Evolutionary conservation across 2,888 invertebrate genomes (phyloP), one percentile per base, ranked within the genome.

Genomic region (Protula sp.): DNA sequence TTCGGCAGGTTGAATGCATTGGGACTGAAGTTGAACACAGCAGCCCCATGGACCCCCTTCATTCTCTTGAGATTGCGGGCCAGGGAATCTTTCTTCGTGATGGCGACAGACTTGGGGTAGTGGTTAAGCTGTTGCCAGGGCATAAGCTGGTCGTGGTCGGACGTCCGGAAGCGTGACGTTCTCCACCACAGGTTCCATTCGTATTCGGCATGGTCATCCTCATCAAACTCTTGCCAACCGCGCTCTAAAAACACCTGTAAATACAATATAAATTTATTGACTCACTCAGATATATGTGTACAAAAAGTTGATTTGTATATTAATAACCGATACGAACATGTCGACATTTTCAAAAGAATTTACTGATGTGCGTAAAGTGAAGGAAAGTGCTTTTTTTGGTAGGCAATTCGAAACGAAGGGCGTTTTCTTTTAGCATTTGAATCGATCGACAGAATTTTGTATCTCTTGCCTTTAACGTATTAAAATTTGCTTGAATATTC

Each of bases 151-250:
- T 74, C 72, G 63, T 77, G 76, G 59, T 78, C 77, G 53, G 69
- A 64, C 45, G 66, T 67, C 2, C 89, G 86, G 76, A 90, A 89
- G n/a, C 89, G 87, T 22, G 87, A 86, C 2, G 87, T 87, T 70
- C 87, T 84, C 91, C 91, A 92, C 91, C 91, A 91, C 2, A 91
- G 84, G 74, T 91, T 91, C 91, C 91, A 92, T 62, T 87, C 76
- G 27, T 70, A 61, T 48, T 81, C 76, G 30, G 72, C 70, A 52
- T 80, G 74, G 1, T 82, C 81, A 62, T 89, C 87, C 30, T 84
- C 81, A 47, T 84, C 84, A 80, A 87, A 90, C 75, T 90, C 87
- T 51, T 87, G 84, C 91, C 91, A 91, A 0, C 91, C 91, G 9
- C 90, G 84, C 79, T 90, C 90, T 57, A 87, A 83, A 74, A 89